Conservation (phyloP, 2,797 vertebrate species). For the Salmo trutta region DNA sequence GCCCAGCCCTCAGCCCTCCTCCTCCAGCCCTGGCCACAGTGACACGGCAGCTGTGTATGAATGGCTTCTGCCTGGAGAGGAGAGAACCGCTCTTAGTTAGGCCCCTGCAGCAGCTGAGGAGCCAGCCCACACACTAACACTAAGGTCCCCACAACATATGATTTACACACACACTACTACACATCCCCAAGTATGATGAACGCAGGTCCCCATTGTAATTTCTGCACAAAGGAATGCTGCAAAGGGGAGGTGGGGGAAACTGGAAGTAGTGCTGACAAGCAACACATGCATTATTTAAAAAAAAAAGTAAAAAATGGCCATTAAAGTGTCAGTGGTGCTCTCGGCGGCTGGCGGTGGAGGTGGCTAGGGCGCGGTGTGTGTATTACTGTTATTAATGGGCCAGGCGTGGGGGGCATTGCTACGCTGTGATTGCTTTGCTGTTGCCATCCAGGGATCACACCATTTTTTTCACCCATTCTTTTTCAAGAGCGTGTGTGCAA, state of each 20-base stretch:
- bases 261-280: conserved; percentile 59
- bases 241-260: conserved; percentile 40
- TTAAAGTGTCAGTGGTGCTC: conserved; percentile 75
- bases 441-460: conserved; percentile 52
- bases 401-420: conserved; percentile 64
- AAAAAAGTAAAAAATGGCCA: conserved; percentile 68
- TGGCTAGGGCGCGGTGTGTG: conserved; percentile 60
- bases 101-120: not conserved
- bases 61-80: not conserved
- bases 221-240: conserved; percentile 11
- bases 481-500: not conserved
- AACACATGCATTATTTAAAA: conserved; percentile 78
- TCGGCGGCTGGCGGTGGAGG: conserved; percentile 43
- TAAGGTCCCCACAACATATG: not conserved
- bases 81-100: not conserved
- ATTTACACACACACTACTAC: conserved; percentile 7
- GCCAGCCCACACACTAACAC: not conserved
- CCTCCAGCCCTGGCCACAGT: conserved; percentile 1
- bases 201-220: conserved; percentile 21
- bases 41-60: not conserved
- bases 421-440: conserved; percentile 67
- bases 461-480: conserved; percentile 10
- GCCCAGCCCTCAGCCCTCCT: not conserved
- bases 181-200: conserved; percentile 14
- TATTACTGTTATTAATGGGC: conserved; percentile 73